phyloP scores from a whole-genome alignment of 2,797 vertebrate genomes.

The Cynodonichthys magdalenae region DNA sequence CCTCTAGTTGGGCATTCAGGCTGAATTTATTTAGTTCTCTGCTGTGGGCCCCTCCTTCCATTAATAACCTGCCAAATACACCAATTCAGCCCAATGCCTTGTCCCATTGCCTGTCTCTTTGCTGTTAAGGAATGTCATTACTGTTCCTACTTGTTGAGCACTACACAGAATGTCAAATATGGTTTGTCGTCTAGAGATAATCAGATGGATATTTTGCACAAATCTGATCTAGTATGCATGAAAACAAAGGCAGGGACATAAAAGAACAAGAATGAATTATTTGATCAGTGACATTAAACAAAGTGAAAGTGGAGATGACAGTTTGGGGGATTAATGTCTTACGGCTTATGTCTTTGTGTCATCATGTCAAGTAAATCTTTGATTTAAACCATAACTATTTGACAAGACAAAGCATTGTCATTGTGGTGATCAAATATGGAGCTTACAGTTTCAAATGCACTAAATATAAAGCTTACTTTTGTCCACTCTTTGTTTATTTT shows the following conservation, averaged over 20 bases:
- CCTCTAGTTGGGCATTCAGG: conserved; percentile 59
- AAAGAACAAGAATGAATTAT: conserved; percentile 8
- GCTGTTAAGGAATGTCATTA: conserved; percentile 69
- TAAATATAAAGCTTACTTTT: conserved; percentile 39
- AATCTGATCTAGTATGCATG: conserved; percentile 17
- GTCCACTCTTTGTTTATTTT: conserved; percentile 62
- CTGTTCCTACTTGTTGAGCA: conserved; percentile 51
- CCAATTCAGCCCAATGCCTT: conserved; percentile 60
- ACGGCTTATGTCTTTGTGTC: conserved; percentile 31
- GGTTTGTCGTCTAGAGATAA: conserved; percentile 36
- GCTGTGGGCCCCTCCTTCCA: conserved; percentile 69
- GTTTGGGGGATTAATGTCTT: conserved; percentile 22
- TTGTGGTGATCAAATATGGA: conserved; percentile 31
- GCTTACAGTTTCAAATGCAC: conserved; percentile 29
- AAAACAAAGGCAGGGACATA: conserved; percentile 1
- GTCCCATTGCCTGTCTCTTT: conserved; percentile 53
- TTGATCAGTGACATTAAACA: conserved; percentile 9
- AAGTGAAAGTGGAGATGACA: conserved; percentile 15
- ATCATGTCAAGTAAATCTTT: conserved; percentile 32
- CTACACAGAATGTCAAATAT: conserved; percentile 33
- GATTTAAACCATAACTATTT: conserved; percentile 27
- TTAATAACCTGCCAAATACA: conserved; percentile 73
- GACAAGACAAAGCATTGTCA: conserved; percentile 33
- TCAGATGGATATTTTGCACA: conserved; percentile 44
- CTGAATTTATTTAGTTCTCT: conserved; percentile 68